phyloP scores from a whole-genome alignment of 2,113 vertebrate species.

The Chascanopsetta lugubris region DNA sequence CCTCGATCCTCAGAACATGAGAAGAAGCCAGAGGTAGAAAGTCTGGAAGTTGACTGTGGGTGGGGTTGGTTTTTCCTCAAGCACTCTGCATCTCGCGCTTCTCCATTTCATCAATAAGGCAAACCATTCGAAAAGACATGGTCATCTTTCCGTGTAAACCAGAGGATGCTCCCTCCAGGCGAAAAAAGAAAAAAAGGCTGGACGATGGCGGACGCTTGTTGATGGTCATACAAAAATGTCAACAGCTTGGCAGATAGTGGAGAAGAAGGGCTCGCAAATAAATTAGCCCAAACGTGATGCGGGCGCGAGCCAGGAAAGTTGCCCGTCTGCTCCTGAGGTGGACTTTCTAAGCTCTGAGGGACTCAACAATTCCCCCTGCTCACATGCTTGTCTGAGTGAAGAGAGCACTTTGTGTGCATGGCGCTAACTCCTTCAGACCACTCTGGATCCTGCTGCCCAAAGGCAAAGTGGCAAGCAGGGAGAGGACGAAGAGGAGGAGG shows the following conservation, averaged over 20 bases:
- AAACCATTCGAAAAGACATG: constrained; percentile 52
- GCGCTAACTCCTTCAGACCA: constrained; percentile 78
- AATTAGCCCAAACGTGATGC: constrained; percentile 39
- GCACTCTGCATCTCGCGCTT: constrained; percentile 38
- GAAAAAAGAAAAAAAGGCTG: constrained; percentile 23
- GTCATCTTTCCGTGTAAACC: neutral
- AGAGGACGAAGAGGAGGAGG: constrained; percentile 13
- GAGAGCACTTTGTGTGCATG: constrained; percentile 72
- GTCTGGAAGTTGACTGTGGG: constrained; percentile 34
- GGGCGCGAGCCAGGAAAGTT: constrained; percentile 18
- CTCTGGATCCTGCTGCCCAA: constrained; percentile 69
- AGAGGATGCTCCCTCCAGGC: constrained; percentile 6
- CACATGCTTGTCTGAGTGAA: constrained; percentile 61
- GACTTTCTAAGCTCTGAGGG: constrained; percentile 57
- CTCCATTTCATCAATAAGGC: constrained; percentile 57
- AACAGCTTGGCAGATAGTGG: neutral
- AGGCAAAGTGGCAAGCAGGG: constrained; percentile 73
- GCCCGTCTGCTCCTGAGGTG: constrained; percentile 48
- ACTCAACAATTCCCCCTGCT: constrained; percentile 56
- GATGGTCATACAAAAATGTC: constrained; percentile 23
- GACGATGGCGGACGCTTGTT: no score
- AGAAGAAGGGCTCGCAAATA: constrained; percentile 13
- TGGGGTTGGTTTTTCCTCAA: constrained; percentile 55
- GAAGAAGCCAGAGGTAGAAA: constrained; percentile 24
- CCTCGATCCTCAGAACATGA: constrained; percentile 25